Percentiles rank a stretch among this genome's conserved stretches.
phyloP scores from a whole-genome alignment of 2,888 invertebrate genomes.

The Tiphia femorata region DNA sequence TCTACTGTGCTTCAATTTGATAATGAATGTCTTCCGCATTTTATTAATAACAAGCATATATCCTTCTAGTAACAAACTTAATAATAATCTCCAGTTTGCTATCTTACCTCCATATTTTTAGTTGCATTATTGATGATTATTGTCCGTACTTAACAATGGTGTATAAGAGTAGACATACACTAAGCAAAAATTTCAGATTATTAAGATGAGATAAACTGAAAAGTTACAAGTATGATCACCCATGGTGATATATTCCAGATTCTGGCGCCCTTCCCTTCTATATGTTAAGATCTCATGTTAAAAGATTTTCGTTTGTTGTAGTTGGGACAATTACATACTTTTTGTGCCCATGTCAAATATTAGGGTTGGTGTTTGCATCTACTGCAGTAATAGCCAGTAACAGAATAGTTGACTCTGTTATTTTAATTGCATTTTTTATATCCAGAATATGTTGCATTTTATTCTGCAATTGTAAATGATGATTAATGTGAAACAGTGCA shows the following conservation, averaged over 20 bases:
- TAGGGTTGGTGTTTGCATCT: conserved; percentile 13
- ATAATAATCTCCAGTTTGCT: background rate
- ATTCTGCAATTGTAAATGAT: conserved; percentile 29
- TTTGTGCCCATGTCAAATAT: conserved; percentile 16
- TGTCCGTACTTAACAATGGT: no score
- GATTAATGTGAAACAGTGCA: conserved; percentile 16
- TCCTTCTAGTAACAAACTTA: conserved; percentile 16
- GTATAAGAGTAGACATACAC: background rate
- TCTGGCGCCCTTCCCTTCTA: conserved; percentile 37
- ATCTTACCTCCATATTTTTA: background rate
- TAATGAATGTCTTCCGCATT: conserved; percentile 42
- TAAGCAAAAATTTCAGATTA: background rate
- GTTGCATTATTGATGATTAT: background rate
- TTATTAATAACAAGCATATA: conserved; percentile 25
- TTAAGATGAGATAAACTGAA: background rate
- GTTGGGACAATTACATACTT: conserved; percentile 24
- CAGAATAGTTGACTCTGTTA: conserved; percentile 1
- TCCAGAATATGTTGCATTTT: conserved; percentile 25
- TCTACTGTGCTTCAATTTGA: conserved; percentile 15
- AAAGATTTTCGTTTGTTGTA: conserved; percentile 17
- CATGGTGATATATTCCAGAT: conserved; percentile 16
- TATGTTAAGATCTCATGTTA: conserved; percentile 14
- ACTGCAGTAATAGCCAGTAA: conserved; percentile 6
- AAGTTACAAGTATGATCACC: background rate
- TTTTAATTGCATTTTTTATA: conserved; percentile 18